Evolutionary conservation across 2,888 invertebrate species (phyloP).

Genomic region (Platycnemis pennipes): DNA sequence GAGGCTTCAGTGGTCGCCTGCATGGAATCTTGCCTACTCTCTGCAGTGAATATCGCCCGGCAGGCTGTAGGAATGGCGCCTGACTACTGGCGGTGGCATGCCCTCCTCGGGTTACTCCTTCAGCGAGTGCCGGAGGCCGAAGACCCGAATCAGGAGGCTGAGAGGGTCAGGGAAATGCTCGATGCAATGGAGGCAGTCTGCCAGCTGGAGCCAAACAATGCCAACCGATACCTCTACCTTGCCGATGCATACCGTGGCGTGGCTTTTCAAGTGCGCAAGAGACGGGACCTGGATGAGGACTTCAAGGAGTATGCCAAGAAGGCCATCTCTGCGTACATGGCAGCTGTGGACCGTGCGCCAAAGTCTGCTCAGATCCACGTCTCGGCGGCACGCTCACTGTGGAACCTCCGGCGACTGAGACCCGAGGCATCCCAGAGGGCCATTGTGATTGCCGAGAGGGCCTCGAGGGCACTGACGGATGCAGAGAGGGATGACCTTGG

Average conservation of each 20-base stretch:
- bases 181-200: background rate
- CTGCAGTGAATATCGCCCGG: background rate
- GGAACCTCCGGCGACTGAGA: background rate
- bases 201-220: background rate
- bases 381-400: slow-evolving; percentile 5
- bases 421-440: slow-evolving; percentile 44
- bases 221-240: background rate
- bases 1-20: background rate
- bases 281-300: background rate
- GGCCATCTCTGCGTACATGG: background rate
- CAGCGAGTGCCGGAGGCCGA: background rate
- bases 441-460: background rate
- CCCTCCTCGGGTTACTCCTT: background rate
- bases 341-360: background rate
- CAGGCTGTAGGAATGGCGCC: slow-evolving; percentile 20
- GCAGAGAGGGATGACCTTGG: background rate
- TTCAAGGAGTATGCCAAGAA: slow-evolving; percentile 32
- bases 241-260: slow-evolving; percentile 13
- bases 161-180: background rate
- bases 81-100: slow-evolving; percentile 40
- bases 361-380: background rate
- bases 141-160: background rate
- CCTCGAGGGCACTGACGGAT: background rate
- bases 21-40: background rate
- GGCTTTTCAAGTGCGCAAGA: background rate